Evolutionary conservation across 2,888 invertebrate species (phyloP).

Genomic region (Leptopterna dolabrata): DNA sequence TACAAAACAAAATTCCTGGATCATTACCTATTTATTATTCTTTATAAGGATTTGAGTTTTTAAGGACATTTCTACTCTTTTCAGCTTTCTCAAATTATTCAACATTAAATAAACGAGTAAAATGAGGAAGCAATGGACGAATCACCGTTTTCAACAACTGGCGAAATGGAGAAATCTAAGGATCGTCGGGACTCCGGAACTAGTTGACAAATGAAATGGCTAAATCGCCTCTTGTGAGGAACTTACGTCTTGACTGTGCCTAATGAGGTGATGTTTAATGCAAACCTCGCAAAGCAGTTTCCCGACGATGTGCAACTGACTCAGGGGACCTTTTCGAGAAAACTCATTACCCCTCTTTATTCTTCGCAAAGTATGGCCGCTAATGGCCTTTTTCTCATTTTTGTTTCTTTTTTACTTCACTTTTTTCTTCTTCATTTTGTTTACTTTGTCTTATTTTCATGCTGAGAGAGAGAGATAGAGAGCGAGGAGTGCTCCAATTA

Average conservation of each 20-base stretch:
- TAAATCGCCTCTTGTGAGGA: slow-evolving; percentile 26
- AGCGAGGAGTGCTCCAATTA: slow-evolving; percentile 24
- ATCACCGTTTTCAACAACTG: not conserved
- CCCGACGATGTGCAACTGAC: slow-evolving; percentile 19
- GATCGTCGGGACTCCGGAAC: not conserved
- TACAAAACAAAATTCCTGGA: no score
- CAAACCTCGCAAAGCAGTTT: slow-evolving; percentile 45
- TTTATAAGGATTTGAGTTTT: no score
- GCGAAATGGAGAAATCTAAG: not conserved
- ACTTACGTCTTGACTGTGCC: slow-evolving; percentile 39
- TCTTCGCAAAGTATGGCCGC: slow-evolving; percentile 49
- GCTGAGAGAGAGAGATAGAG: not conserved
- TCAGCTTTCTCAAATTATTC: no score
- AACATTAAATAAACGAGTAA: no score
- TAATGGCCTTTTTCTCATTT: slow-evolving; percentile 44
- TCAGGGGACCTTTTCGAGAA: slow-evolving; percentile 28
- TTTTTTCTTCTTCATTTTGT: slow-evolving; percentile 2
- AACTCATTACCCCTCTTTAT: slow-evolving; percentile 51
- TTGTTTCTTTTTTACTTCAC: not conserved
- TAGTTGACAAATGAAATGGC: slow-evolving; percentile 34
- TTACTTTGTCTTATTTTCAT: not conserved
- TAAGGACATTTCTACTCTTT: no score
- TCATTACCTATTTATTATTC: no score
- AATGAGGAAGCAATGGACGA: no score
- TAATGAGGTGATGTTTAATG: slow-evolving; percentile 51